A percentile compares a stretch with the other conserved stretches of the same genome.
Evolutionary conservation across 2,888 invertebrate species (phyloP).

Genomic region (Galerucella pusilla): DNA sequence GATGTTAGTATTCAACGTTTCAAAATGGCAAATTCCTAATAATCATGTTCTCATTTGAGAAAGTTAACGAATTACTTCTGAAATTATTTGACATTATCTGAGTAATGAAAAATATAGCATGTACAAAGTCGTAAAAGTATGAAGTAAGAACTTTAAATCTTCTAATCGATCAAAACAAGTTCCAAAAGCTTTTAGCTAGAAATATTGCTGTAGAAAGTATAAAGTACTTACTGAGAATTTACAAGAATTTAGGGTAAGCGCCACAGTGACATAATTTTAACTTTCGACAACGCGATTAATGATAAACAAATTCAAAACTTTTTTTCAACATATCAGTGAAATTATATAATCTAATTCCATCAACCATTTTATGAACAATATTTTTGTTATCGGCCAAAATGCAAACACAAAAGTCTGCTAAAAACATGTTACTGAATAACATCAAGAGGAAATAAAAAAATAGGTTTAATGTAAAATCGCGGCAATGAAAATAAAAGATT

Average conservation of each 20-base stretch:
- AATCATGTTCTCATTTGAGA: too few relatives aligned
- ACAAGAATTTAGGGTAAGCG: constrained; percentile 6
- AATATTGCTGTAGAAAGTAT: constrained; percentile 23
- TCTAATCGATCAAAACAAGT: constrained; percentile 29
- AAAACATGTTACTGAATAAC: constrained; percentile 1
- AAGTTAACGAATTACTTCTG: too few relatives aligned
- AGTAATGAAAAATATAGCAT: constrained; percentile 20
- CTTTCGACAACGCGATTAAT: background rate
- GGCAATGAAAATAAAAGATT: background rate
- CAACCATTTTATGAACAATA: background rate
- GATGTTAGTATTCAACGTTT: too few relatives aligned
- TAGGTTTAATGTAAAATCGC: background rate
- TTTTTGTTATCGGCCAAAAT: background rate
- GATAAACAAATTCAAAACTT: too few relatives aligned
- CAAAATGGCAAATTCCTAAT: too few relatives aligned
- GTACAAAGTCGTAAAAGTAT: constrained; percentile 27
- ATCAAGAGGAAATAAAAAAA: background rate
- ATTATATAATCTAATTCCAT: background rate
- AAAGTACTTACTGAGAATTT: constrained; percentile 15
- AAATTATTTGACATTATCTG: background rate
- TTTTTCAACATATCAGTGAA: background rate
- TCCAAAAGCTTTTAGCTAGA: constrained; percentile 18
- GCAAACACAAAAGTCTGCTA: background rate
- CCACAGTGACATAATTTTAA: background rate
- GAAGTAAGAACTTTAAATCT: constrained; percentile 30